Evolutionary conservation across 2,797 vertebrate species (phyloP).

Genomic region (Sus cebifrons): DNA sequence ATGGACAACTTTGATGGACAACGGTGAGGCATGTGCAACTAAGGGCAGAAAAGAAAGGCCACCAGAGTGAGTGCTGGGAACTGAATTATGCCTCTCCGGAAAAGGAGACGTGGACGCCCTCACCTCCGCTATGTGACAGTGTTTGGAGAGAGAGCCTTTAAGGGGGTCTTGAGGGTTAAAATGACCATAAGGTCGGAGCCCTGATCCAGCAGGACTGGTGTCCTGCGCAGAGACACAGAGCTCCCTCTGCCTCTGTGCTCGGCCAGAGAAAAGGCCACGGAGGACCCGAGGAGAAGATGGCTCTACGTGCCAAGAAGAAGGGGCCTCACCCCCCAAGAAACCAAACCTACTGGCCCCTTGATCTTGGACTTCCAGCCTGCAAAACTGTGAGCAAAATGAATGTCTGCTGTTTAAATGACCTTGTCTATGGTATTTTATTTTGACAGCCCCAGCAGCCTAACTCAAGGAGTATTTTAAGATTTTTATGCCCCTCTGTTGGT

Average conservation of each 20-base stretch:
- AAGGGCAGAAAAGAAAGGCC: neutral
- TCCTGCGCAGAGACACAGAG: neutral
- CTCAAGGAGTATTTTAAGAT: neutral
- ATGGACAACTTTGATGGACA: neutral
- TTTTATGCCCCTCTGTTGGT: neutral
- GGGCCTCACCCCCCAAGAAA: neutral
- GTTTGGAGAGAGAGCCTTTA: neutral
- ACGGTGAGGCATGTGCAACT: too few species aligned
- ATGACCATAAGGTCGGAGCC: neutral
- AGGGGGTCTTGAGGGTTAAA: neutral
- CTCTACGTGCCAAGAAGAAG: fast-evolving
- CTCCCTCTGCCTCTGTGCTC: neutral
- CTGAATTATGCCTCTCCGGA: fast-evolving
- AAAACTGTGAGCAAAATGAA: neutral
- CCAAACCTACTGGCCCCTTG: neutral
- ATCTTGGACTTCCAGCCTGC: neutral
- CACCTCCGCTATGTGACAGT: neutral
- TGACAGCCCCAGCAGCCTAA: neutral
- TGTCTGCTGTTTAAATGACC: neutral
- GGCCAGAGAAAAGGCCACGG: neutral
- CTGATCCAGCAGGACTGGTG: neutral
- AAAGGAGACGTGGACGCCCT: neutral
- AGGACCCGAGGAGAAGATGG: neutral
- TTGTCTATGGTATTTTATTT: neutral
- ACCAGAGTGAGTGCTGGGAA: too few species aligned